Evolutionary conservation across 2,113 vertebrate genomes (phyloP).

Genomic region (Philantomba maxwellii): DNA sequence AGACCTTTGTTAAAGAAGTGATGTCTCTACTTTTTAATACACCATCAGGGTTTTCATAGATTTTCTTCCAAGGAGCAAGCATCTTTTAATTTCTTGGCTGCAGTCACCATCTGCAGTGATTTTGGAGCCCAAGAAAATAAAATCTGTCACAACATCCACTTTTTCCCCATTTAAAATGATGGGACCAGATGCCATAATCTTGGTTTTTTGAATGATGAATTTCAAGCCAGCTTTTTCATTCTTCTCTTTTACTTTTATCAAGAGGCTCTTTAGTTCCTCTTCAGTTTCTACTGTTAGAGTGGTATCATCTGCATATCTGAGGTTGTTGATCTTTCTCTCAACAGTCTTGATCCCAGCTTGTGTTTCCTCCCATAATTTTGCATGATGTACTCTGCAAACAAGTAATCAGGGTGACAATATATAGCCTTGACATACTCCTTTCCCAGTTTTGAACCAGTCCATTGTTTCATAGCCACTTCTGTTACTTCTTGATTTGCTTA

Average conservation of each 20-base stretch:
- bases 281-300: not conserved
- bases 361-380: not conserved
- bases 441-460: not conserved
- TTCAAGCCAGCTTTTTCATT: not conserved
- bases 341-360: not conserved
- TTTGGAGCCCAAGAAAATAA: not conserved
- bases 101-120: not conserved
- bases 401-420: not conserved
- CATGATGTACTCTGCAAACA: not conserved
- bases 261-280: not conserved
- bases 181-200: not conserved
- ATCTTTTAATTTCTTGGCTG: not conserved
- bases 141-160: not conserved
- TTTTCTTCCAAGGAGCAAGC: not conserved
- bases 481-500: not conserved
- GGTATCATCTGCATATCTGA: not conserved
- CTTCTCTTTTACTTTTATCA: not conserved
- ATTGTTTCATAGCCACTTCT: not conserved
- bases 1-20: not conserved
- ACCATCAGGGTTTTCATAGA: not conserved
- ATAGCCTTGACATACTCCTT: not conserved
- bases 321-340: not conserved
- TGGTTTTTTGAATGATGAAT: not conserved
- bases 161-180: not conserved
- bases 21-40: not conserved